Evolutionary conservation across 2,888 invertebrate species (phyloP), one percentile per base, ranked within the genome.

Genomic region (Caenorhabditis japonica): DNA sequence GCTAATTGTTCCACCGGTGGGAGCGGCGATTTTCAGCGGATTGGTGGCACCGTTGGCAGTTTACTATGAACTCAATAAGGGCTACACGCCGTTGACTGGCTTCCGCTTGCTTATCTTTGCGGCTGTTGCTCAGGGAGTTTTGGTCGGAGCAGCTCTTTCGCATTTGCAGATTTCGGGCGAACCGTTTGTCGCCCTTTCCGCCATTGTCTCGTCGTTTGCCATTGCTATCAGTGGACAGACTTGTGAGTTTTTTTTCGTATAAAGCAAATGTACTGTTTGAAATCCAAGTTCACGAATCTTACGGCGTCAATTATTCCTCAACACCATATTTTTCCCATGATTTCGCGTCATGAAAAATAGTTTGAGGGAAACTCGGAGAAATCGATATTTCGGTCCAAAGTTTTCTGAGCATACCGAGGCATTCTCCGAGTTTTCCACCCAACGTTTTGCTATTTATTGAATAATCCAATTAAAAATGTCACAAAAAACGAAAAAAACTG

Each of bases 1-100:
- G 0, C 2, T 59, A 17, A 4, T 68, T 25, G 46, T 68, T n/a
- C 68, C 58, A 8, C 68, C 68, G 3, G 53, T 68, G n/a, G 68
- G 68, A 27, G 58, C 68, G 0, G 58, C 58, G 19, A 21, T 68
- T 10, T n/a, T 52, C 33, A 68, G 68, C 34, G 44, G 43, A 39
- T 12, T 68, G 1, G 46, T 53, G 4, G 53, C 44, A 1, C 68
- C 68, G 30, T 13, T 27, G n/a, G 68, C 46, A 10, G 17, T 68
- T n/a, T 59, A 68, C 30, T 47, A 52, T 27, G 38, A 51, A 12
- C 19, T 68, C 21, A 51, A 52, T 36, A 49, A 41, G 27, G 59
- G 68, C 3, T 59, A 59, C 19, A 36, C 43, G 10, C 36, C 68
- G 15, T n/a, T 68, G 12, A 43, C 49, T 17, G 59, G 52, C 3